These are phyloP conservation scores for Recurvirostra avosetta DNA, from an alignment of 2,113 vertebrate species.

Conservation along the genomic window DNA sequence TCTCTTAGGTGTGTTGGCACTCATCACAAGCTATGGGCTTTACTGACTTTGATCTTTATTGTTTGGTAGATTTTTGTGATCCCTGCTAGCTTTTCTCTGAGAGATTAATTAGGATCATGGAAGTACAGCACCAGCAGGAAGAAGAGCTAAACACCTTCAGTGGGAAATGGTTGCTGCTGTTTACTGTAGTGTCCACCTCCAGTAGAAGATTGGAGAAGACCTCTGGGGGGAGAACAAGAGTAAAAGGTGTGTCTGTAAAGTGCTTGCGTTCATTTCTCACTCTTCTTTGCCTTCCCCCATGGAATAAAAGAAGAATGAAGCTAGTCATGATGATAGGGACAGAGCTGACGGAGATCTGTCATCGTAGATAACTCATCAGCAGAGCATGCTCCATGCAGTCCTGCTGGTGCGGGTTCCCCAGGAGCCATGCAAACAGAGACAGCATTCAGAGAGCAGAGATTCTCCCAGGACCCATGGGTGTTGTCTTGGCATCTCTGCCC, in stretches of 20 bases:
- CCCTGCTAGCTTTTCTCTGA: not conserved
- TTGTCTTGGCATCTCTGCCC: too few relatives aligned
- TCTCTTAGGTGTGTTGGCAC: not conserved
- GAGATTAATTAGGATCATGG: not conserved
- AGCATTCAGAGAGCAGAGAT: too few relatives aligned
- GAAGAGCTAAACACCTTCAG: not conserved
- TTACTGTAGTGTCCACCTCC: not conserved
- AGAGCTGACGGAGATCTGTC: not conserved
- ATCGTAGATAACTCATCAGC: not conserved
- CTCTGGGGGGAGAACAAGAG: not conserved
- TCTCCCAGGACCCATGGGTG: too few relatives aligned
- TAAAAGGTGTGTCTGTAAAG: not conserved
- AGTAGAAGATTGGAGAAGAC: not conserved
- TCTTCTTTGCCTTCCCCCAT: not conserved
- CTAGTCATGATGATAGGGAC: not conserved
- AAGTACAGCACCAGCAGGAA: not conserved
- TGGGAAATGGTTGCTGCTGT: not conserved
- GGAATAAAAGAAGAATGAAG: not conserved
- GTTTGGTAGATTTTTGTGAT: not conserved
- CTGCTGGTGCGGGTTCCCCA: too few relatives aligned
- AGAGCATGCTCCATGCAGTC: not conserved
- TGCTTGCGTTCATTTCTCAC: not conserved
- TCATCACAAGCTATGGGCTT: not conserved
- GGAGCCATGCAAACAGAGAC: too few relatives aligned
- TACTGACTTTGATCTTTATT: not conserved